Evolutionary conservation across 2,113 vertebrate species (phyloP).

Genomic region (Lepus timidus): DNA sequence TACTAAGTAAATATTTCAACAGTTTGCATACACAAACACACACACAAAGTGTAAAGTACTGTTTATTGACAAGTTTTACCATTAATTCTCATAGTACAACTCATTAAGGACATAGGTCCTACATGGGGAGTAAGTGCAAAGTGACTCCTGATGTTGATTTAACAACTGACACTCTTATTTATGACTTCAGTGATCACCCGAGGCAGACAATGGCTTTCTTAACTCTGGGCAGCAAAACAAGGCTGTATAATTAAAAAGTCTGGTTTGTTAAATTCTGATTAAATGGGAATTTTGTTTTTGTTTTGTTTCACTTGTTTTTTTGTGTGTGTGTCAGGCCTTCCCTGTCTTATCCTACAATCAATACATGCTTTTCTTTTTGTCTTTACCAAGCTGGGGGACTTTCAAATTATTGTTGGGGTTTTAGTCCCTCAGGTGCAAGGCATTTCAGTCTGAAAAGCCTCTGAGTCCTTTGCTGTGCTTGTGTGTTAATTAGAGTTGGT

Average conservation of each 20-base stretch:
- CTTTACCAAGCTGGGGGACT: constrained; percentile 50
- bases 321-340: constrained; percentile 14
- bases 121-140: too few species aligned
- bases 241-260: neutral
- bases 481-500: constrained; percentile 82
- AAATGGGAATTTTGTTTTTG: constrained; percentile 39
- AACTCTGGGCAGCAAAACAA: neutral
- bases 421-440: neutral
- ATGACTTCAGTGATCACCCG: too few species aligned
- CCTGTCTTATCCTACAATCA: constrained; percentile 63
- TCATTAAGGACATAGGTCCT: too few species aligned
- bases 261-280: constrained; percentile 53
- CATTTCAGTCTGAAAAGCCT: constrained; percentile 60
- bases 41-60: too few species aligned
- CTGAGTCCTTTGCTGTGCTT: constrained; percentile 46
- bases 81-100: too few species aligned
- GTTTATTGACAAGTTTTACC: too few species aligned
- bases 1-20: too few species aligned
- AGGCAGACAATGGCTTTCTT: neutral
- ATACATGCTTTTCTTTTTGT: constrained; percentile 68
- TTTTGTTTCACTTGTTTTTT: constrained; percentile 52
- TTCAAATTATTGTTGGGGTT: neutral
- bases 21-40: too few species aligned
- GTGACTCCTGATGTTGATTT: too few species aligned
- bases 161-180: too few species aligned